phyloP scores from a whole-genome alignment of 2,888 invertebrate genomes.

The Melinopterus prodromus region DNA sequence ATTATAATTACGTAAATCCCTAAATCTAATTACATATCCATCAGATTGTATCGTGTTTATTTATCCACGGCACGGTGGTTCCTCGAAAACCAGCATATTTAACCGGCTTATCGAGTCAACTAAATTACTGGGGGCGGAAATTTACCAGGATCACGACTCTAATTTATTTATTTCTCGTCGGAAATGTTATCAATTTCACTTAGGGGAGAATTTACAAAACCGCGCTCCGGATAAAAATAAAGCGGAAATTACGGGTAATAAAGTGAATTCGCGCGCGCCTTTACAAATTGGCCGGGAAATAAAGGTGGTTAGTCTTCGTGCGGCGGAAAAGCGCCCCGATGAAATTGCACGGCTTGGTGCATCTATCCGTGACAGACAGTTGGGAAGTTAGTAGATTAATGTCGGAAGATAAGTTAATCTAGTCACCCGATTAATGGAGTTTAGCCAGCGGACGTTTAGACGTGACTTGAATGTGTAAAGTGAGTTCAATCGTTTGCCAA shows the following conservation, averaged over 20 bases:
- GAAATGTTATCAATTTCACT: conserved; percentile 29
- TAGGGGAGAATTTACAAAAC: conserved; percentile 23
- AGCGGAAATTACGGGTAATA: conserved; percentile 24
- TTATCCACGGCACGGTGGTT: neutral
- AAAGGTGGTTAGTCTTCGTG: neutral
- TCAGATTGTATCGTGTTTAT: neutral
- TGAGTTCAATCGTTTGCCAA: neutral
- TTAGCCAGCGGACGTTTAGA: neutral
- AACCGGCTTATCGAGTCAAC: conserved; percentile 4
- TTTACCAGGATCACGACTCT: conserved; percentile 22
- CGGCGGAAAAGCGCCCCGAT: conserved; percentile 12
- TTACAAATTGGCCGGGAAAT: neutral
- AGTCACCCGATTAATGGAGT: conserved; percentile 4
- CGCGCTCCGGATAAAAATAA: conserved; percentile 25
- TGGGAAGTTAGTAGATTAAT: neutral
- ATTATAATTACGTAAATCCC: neutral
- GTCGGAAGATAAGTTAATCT: neutral
- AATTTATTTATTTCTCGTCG: conserved; percentile 30
- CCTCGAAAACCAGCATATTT: neutral
- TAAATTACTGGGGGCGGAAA: neutral
- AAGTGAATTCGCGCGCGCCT: neutral
- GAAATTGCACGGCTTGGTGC: conserved; percentile 16
- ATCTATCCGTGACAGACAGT: conserved; percentile 22
- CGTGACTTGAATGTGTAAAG: neutral
- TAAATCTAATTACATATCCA: neutral